Evolutionary conservation across 92 coral and sea anemone genomes (phyloP).

Genomic region (Paramuricea clavata): DNA sequence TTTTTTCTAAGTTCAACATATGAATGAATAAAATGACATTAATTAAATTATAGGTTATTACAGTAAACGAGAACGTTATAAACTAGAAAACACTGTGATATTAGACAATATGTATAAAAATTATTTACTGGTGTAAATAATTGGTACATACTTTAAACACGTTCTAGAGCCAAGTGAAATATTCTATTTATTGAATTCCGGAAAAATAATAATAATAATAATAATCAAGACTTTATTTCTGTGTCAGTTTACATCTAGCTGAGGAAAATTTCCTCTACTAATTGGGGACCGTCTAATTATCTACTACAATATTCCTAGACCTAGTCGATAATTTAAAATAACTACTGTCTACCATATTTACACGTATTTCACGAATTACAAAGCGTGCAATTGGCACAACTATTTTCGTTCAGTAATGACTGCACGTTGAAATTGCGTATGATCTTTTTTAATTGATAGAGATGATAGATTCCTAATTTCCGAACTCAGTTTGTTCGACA

Average conservation of each 20-base stretch:
- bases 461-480: neutral
- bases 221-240: neutral
- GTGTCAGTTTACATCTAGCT: neutral
- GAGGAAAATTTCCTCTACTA: neutral
- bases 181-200: too few relatives aligned
- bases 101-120: too few relatives aligned
- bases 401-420: neutral
- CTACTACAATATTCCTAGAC: neutral
- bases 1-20: too few relatives aligned
- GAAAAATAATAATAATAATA: too few relatives aligned
- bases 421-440: neutral
- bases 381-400: neutral
- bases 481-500: slow-evolving; percentile 1
- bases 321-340: neutral
- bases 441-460: neutral
- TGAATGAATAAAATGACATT: too few relatives aligned
- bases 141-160: too few relatives aligned
- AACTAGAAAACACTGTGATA: too few relatives aligned
- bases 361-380: neutral
- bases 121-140: too few relatives aligned
- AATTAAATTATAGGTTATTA: too few relatives aligned
- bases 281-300: neutral
- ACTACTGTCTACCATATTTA: neutral
- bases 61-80: too few relatives aligned
- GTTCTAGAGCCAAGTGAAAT: too few relatives aligned